Conservation (phyloP, 1,140 invertebrate genomes). For the Euura lappo region DNA sequence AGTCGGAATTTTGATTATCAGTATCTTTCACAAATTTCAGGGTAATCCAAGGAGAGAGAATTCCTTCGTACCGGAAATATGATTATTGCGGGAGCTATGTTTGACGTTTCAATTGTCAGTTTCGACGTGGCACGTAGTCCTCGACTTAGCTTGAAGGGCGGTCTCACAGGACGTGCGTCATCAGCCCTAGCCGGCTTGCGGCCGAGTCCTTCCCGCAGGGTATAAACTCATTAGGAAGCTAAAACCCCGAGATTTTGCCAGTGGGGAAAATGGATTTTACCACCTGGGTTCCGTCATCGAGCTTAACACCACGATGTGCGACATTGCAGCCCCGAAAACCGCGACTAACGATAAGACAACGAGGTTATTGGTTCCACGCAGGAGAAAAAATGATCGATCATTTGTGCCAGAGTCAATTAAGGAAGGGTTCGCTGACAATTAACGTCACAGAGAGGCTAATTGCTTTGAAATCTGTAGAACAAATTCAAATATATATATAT, state of each 20-base stretch:
- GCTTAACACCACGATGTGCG: too few relatives aligned
- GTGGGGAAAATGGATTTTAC: too few relatives aligned
- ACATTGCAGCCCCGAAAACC: too few relatives aligned
- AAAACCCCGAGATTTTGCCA: background rate
- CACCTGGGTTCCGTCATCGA: too few relatives aligned
- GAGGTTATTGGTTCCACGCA: too few relatives aligned
- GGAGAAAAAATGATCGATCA: background rate
- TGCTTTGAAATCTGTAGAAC: background rate
- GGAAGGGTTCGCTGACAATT: background rate
- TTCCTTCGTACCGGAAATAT: background rate
- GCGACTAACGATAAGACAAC: too few relatives aligned
- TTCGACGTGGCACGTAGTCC: background rate
- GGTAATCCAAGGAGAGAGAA: too few relatives aligned
- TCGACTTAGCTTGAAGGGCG: too few relatives aligned
- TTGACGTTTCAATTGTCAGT: background rate
- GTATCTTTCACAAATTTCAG: too few relatives aligned
- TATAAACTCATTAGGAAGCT: background rate
- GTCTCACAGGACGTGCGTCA: background rate
- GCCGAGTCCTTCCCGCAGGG: background rate
- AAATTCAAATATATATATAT: background rate
- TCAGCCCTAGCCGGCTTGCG: background rate
- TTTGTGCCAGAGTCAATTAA: background rate
- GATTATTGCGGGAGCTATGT: background rate
- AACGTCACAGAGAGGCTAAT: background rate
- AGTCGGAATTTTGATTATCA: background rate